Evolutionary conservation across 35 echinoderm and acorn worm genomes (phyloP).

Genomic region (Strongylocentrotus purpuratus): DNA sequence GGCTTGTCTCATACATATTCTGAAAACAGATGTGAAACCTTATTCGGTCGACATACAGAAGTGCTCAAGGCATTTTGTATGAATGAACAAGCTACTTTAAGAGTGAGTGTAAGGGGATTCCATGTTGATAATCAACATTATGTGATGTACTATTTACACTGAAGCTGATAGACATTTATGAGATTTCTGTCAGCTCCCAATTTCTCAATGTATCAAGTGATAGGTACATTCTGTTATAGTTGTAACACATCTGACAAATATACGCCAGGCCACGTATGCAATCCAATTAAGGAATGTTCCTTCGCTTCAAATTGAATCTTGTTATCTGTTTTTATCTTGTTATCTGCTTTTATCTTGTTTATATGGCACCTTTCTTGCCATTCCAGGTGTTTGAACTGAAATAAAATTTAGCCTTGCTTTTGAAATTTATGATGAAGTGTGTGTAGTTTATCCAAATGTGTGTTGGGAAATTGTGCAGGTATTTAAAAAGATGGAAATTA

Average conservation of each 20-base stretch:
- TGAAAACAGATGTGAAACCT: no score
- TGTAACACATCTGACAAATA: not conserved
- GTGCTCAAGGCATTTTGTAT: no score
- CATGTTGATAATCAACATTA: not conserved
- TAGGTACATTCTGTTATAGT: not conserved
- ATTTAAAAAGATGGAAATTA: no score
- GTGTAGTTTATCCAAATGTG: not conserved
- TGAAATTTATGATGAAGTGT: not conserved
- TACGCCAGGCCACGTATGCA: not conserved
- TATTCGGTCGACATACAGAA: no score
- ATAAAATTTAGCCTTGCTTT: not conserved
- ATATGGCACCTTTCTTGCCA: not conserved
- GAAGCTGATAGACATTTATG: not conserved
- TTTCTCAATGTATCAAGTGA: not conserved
- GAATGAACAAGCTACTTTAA: not conserved
- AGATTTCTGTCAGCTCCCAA: not conserved
- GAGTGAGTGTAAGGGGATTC: not conserved
- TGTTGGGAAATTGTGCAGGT: no score
- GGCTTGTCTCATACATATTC: no score
- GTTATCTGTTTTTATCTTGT: constrained; percentile 8
- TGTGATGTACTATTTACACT: not conserved
- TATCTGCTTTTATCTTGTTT: constrained; percentile 2
- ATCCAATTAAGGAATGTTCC: not conserved
- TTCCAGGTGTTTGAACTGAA: not conserved
- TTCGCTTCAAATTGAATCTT: not conserved